phyloP scores from a whole-genome alignment of 2,888 invertebrate species.

The Clivina fossor region DNA sequence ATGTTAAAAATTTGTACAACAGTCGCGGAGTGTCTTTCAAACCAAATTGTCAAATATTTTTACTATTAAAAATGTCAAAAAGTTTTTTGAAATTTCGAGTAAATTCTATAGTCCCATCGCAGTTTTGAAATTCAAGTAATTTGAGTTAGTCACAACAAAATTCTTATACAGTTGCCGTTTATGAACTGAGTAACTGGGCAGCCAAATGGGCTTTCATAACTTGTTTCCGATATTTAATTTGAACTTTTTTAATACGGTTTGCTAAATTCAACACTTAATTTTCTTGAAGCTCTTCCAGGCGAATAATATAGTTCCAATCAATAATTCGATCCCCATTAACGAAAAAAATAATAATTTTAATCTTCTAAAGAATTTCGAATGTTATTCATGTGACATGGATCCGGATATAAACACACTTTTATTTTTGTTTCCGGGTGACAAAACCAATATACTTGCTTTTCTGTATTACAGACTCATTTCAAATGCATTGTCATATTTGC shows the following conservation, averaged over 20 bases:
- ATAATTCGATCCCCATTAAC: slow-evolving; percentile 20
- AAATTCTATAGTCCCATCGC: not conserved
- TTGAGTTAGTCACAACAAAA: not conserved
- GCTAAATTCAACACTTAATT: slow-evolving; percentile 15
- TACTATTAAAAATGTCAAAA: not conserved
- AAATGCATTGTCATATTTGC: slow-evolving; percentile 17
- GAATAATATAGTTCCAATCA: slow-evolving; percentile 27
- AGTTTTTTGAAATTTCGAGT: not conserved
- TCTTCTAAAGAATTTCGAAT: slow-evolving; percentile 32
- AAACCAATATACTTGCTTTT: slow-evolving; percentile 13
- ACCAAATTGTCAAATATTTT: not conserved
- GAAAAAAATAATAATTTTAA: slow-evolving; percentile 7
- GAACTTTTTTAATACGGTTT: slow-evolving; percentile 29
- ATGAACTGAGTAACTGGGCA: not conserved
- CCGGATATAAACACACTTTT: slow-evolving; percentile 29
- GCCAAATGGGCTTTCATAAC: slow-evolving; percentile 29
- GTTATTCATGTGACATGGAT: slow-evolving; percentile 35
- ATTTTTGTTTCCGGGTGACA: slow-evolving; percentile 25
- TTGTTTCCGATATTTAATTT: slow-evolving; percentile 24
- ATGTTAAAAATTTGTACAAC: too few species aligned
- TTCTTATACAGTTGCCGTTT: too few species aligned
- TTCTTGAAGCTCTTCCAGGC: slow-evolving; percentile 23
- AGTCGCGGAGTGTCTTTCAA: too few species aligned
- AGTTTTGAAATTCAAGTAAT: not conserved
- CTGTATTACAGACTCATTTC: slow-evolving; percentile 5